Base-by-base conservation (phyloP, 2,797 vertebrate species). In the Triplophysa yarkandensis region DNA sequence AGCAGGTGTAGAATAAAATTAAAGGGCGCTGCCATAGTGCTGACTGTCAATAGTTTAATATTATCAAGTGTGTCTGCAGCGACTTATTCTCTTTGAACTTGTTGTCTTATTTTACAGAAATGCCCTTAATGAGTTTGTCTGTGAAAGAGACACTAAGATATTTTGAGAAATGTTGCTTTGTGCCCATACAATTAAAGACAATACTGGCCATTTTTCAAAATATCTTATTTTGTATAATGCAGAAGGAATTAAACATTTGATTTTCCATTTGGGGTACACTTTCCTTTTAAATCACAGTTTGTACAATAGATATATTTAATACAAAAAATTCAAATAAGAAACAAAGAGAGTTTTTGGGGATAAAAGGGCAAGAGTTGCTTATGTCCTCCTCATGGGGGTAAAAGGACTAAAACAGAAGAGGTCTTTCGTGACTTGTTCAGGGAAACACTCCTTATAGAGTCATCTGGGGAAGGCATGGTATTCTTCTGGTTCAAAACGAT, bases 381-480 rank as follows among this genome's bases (percentile, higher is more conserved):
- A 63, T 63, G 41, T 25, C 41, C 19, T 17, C 21, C 25, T 17
- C 68, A 60, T 25, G 27, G n/a, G 28, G 7, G 48, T 14, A 25
- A 21, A 25, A 14, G 3, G 9, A 54, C 16, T 28, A 19, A 41
- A 30, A 60, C 34, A 44, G 11, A 44, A 50, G 9, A 8, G n/a
- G 54, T 2, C 1, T n/a, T 25, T 23, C 19, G 19, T 46, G 27
- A 27, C 28, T 9, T 46, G 39, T 76, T 70, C n/a, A 39, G 7
- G 17, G 44, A 46, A 80, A 39, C 44, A 66, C 60, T 79, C 76
- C 80, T 68, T 4, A 77, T 28, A 7, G 43, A 80, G 46, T 81
- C 82, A 75, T 76, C 54, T 82, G 77, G 78, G 4, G n/a, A 72
- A 76, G 74, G 23, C 81, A 46, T 28, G 75, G 76, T 58, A 70